phyloP scores from a whole-genome alignment of 2,113 vertebrate genomes.

The Pavo muticus region DNA sequence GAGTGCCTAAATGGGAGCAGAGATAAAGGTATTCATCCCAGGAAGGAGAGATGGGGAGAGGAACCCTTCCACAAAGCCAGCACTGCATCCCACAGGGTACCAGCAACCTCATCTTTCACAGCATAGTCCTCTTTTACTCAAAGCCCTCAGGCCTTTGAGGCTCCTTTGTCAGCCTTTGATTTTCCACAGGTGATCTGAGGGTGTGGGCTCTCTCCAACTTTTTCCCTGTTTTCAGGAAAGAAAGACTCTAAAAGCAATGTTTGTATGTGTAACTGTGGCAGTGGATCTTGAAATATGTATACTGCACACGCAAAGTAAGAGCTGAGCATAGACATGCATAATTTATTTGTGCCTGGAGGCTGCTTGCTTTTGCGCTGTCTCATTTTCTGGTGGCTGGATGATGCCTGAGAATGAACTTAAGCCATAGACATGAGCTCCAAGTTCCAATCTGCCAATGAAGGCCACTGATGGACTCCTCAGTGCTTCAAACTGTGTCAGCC shows the following conservation, averaged over 20 bases:
- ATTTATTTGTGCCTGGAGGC: slow-evolving; percentile 14
- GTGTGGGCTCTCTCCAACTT: neutral
- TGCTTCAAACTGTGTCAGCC: neutral
- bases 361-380: neutral
- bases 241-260: neutral
- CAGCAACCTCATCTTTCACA: neutral
- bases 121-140: neutral
- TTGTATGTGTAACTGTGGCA: neutral
- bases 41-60: neutral
- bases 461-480: neutral
- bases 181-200: neutral
- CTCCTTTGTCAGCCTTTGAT: neutral
- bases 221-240: neutral
- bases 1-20: neutral
- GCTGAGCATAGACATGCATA: neutral
- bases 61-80: neutral
- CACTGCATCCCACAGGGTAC: neutral
- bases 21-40: neutral
- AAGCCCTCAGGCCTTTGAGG: neutral
- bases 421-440: fast-evolving
- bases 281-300: neutral
- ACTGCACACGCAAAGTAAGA: fast-evolving
- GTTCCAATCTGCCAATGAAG: neutral
- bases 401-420: neutral
- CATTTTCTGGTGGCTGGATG: neutral